phyloP scores from a whole-genome alignment of 1,140 invertebrate genomes.

The Glossosoma conforme region DNA sequence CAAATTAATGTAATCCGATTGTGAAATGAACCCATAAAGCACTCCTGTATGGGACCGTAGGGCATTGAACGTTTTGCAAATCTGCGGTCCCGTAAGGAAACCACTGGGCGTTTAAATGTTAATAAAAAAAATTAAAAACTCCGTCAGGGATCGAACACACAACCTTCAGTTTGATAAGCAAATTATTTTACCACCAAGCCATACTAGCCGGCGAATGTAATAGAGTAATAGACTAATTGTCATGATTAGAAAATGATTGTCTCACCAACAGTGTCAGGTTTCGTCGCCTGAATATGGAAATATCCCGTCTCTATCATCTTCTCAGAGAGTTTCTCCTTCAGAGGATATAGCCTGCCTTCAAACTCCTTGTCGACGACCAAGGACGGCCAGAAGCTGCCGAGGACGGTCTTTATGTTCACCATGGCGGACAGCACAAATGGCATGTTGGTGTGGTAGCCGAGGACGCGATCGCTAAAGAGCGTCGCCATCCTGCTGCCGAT shows the following conservation, averaged over 20 bases:
- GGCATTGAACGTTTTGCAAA: too few relatives aligned
- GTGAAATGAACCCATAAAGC: too few relatives aligned
- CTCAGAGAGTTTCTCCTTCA: slow-evolving; percentile 38
- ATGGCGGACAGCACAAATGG: slow-evolving; percentile 7
- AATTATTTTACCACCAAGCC: too few relatives aligned
- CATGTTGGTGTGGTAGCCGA: slow-evolving; percentile 38
- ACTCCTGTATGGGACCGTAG: too few relatives aligned
- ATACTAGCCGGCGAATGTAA: too few relatives aligned
- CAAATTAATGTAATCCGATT: too few relatives aligned
- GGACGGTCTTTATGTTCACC: slow-evolving; percentile 33
- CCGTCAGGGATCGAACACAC: too few relatives aligned
- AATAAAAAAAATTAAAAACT: not conserved
- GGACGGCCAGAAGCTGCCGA: slow-evolving; percentile 36
- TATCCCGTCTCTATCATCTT: slow-evolving; percentile 63
- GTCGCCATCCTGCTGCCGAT: slow-evolving; percentile 53
- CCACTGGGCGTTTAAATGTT: too few relatives aligned
- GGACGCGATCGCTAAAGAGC: slow-evolving; percentile 61
- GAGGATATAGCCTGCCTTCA: slow-evolving; percentile 52
- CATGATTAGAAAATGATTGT: slow-evolving; percentile 1
- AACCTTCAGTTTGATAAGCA: too few relatives aligned
- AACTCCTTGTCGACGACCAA: slow-evolving; percentile 51
- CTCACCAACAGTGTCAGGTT: slow-evolving; percentile 69
- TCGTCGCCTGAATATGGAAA: slow-evolving; percentile 68
- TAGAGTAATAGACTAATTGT: too few relatives aligned
- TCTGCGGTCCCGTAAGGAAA: too few relatives aligned